These are phyloP conservation scores for Grallaria varia DNA, from an alignment of 2,113 vertebrate genomes.

Conservation along the genomic window DNA sequence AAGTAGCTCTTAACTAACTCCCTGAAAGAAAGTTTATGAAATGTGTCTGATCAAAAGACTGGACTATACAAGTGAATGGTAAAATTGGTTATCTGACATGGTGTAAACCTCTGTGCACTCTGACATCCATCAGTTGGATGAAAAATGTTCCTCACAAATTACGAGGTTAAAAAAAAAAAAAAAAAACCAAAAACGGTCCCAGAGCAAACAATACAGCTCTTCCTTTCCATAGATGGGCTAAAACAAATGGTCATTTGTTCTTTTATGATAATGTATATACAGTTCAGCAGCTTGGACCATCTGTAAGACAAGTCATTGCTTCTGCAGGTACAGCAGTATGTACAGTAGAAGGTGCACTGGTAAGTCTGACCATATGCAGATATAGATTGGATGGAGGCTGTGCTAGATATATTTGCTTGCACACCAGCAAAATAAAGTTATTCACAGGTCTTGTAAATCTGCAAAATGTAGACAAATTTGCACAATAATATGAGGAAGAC, in stretches of 20 bases:
- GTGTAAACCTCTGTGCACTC: not conserved
- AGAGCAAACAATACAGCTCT: not conserved
- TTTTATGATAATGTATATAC: not conserved
- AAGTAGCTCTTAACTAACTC: not conserved
- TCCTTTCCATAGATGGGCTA: not conserved
- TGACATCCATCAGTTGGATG: not conserved
- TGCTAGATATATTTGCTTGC: not conserved
- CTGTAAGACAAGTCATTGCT: not conserved
- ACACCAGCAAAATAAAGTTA: not conserved
- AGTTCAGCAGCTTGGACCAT: not conserved
- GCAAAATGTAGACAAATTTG: not conserved
- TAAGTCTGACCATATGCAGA: not conserved
- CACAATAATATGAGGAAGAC: accelerated
- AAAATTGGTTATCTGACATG: not conserved
- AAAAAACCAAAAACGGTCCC: too few species aligned
- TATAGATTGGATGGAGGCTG: not conserved
- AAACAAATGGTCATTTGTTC: not conserved
- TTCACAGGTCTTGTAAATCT: not conserved
- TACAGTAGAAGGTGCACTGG: not conserved
- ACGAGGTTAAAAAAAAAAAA: not conserved
- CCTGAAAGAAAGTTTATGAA: not conserved
- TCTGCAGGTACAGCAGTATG: not conserved
- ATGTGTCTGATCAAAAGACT: not conserved
- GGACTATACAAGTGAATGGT: not conserved
- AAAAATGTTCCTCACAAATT: not conserved